Evolutionary conservation across 1,140 invertebrate genomes (phyloP), one percentile per base, ranked within the genome.

Genomic region (Heliothis subflexa): DNA sequence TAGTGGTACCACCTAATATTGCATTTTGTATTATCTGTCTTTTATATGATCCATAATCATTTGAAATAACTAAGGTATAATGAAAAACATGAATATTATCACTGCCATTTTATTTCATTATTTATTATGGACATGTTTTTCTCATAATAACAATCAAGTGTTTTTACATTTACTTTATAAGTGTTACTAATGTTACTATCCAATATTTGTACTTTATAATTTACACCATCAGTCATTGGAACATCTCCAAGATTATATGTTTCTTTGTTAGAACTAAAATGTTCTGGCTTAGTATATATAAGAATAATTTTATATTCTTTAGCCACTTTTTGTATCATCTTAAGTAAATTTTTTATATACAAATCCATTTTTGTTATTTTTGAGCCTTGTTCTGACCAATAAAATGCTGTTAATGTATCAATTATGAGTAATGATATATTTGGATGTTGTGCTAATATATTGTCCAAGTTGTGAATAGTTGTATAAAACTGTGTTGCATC

Each of bases 321-420:
- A 33, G 82, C 80, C 57, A 89, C 78, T 83, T 88, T 89, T 80
- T 89, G 85, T 76, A 94, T 86, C 25, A 86, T 80, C 74, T 81
- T 76, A 14, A 93, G 78, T 78, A 93, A 75, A 57, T 82, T 88
- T 84, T 91, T 93, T 72, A 90, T 70, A 83, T 92, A 93, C 16
- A 78, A 64, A 86, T 93, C 91, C 91, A 94, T 93, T 83, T 91
- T 92, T 28, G 57, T 85, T 79, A 91, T 87, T 89, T 91, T 93
- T 25, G 83, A 89, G 74, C 72, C 80, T 85, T 92, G 91, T 85
- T 94, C 91, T 75, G 87, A 88, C 92, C 92, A 94, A 85, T 93
- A 94, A 85, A 93, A 94, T 81, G 91, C 91, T 73, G 88, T 89
- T 55, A 93, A 72, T 49, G 89, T 92, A 81, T 94, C 82, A 85